phyloP scores from a whole-genome alignment of 23 tunicate species.

The Styela plicata region DNA sequence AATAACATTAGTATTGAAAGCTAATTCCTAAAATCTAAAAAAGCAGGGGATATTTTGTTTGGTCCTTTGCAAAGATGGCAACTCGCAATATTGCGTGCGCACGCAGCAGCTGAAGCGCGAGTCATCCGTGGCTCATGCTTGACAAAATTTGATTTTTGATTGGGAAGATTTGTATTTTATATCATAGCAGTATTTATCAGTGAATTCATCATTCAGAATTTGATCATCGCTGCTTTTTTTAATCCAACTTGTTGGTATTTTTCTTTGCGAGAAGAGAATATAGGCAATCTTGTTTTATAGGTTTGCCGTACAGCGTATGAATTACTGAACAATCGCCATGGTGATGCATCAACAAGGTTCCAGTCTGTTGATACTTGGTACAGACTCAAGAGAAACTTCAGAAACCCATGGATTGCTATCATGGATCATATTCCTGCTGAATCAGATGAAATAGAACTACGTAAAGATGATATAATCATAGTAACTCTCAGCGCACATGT shows the following conservation, averaged over 20 bases:
- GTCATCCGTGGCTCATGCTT: too few relatives aligned
- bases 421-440: not conserved
- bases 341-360: not conserved
- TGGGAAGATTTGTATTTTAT: too few relatives aligned
- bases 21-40: too few relatives aligned
- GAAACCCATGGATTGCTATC: not conserved
- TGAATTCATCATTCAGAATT: not conserved
- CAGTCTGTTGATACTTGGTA: conserved; percentile 1
- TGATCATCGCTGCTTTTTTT: too few relatives aligned
- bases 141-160: too few relatives aligned
- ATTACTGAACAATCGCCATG: not conserved
- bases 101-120: too few relatives aligned
- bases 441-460: conserved; percentile 1
- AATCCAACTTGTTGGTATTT: not conserved
- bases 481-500: not conserved
- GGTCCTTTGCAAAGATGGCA: too few relatives aligned
- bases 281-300: not conserved
- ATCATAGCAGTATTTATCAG: not conserved
- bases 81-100: too few relatives aligned
- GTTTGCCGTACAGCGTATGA: not conserved
- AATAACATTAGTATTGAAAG: too few relatives aligned
- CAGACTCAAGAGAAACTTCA: not conserved
- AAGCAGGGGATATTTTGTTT: too few relatives aligned
- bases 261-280: not conserved
- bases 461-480: not conserved